Evolutionary conservation across 2,113 vertebrate genomes (phyloP), one percentile per base, ranked within the genome.

Genomic region (Perognathus longimembris): DNA sequence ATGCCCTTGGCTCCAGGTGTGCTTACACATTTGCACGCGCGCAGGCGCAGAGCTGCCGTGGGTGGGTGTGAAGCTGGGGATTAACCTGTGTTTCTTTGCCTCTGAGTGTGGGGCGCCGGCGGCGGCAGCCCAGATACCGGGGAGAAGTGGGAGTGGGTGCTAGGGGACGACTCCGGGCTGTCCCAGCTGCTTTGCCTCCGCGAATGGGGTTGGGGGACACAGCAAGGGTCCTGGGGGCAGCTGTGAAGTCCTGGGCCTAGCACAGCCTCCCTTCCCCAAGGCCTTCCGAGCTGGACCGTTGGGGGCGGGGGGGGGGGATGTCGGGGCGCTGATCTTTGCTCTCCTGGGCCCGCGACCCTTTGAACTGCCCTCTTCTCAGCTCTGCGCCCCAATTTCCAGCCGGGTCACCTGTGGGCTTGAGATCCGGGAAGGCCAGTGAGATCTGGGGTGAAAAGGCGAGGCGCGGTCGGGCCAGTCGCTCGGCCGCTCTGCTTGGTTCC

Each of bases 41-140:
- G 92, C 64, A 7, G 67, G 42, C 1, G 34, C 54, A 9, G 36
- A 7, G 20, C 28, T 30, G 70, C 20, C 54, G 57, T 32, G 82
- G 59, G 22, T 61, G 21, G 24, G n/a, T 14, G 30, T 6, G 75
- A 1, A 10, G 64, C 1, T 8, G 1, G 15, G 32, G 14, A 40
- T 32, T 0, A 12, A 15, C 24, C 45, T 67, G 0, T 0, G 7
- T 64, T 85, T 82, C 45, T 82, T 32, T n/a, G 6, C 0, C 0
- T 2, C 61, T 82, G 38, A 15, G 74, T 5, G 1, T 22, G 5
- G 14, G 63, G 15, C 0, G 12, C 87, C 7, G 1, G 18, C 2
- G 7, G 54, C 4, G 57, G 59, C 50, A 18, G 14, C 50, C 17
- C 50, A 54, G 17, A 15, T 54, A 54, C 50, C 17, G 50, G 50